These are phyloP conservation scores for Pseudocheirus occidentalis DNA, from an alignment of 2,797 vertebrate species.

Conservation along the genomic window DNA sequence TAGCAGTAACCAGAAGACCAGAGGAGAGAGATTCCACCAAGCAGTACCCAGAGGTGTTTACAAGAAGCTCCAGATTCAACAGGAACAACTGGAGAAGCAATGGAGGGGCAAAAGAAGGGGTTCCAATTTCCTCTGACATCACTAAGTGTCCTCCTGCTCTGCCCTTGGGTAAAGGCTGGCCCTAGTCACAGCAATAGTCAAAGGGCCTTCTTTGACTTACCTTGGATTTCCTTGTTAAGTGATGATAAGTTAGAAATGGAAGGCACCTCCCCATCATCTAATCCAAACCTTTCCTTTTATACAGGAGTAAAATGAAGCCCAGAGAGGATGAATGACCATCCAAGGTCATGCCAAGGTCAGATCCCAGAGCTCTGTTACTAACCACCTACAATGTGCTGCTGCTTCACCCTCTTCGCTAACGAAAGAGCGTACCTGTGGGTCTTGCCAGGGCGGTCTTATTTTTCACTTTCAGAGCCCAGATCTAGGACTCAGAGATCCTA, in stretches of 20 bases:
- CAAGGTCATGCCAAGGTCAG: too few species aligned
- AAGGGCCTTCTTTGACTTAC: too few species aligned
- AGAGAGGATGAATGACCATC: too few species aligned
- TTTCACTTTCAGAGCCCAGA: background rate
- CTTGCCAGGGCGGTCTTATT: conserved; percentile 4
- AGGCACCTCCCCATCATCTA: too few species aligned
- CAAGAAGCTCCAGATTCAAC: background rate
- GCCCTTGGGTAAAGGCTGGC: background rate
- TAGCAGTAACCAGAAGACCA: background rate
- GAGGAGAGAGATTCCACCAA: background rate
- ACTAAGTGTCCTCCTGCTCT: background rate
- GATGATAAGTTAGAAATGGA: too few species aligned
- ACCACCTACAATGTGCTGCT: background rate
- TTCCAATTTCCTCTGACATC: background rate
- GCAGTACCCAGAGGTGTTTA: background rate
- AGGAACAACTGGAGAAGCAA: background rate
- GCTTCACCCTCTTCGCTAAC: background rate
- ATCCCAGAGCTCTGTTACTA: background rate
- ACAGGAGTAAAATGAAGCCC: too few species aligned
- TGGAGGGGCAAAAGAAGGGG: background rate
- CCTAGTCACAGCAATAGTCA: background rate
- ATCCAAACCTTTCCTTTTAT: too few species aligned
- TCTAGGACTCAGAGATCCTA: too few species aligned
- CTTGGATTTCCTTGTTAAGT: background rate
- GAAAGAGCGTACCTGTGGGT: background rate